A percentile compares a stretch with the other conserved stretches of the same genome.
phyloP scores from a whole-genome alignment of 2,888 invertebrate species.

The Alloplasta piceator region DNA sequence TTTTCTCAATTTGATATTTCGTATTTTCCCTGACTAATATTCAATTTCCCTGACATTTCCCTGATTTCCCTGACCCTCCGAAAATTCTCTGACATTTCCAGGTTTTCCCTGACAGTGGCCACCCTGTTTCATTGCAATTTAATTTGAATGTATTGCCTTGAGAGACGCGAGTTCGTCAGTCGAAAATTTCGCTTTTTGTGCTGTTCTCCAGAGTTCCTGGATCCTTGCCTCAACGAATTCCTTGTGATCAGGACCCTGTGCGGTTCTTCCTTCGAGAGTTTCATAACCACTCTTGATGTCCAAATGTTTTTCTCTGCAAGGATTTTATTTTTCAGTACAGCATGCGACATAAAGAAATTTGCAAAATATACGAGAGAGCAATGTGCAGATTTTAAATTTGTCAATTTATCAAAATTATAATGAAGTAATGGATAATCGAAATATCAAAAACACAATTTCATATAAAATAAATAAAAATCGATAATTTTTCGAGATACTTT shows the following conservation, averaged over 20 bases:
- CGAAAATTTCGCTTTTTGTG: conserved; percentile 91
- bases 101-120: too few species aligned
- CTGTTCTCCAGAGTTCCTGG: conserved; percentile 94
- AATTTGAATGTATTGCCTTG: conserved; percentile 84
- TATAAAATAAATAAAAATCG: background rate
- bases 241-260: conserved; percentile 90
- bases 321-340: conserved; percentile 14
- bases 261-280: conserved; percentile 89
- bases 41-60: too few species aligned
- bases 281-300: conserved; percentile 92
- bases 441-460: background rate
- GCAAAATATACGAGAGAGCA: background rate
- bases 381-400: background rate
- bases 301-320: conserved; percentile 88
- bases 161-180: conserved; percentile 92
- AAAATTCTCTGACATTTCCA: too few species aligned
- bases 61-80: too few species aligned
- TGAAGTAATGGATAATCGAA: background rate
- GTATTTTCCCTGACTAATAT: too few species aligned
- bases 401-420: background rate
- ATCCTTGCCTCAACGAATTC: conserved; percentile 97
- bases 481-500: background rate
- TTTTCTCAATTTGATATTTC: too few species aligned
- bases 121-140: conserved; percentile 2
- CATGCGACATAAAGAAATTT: too few species aligned